Evolutionary conservation across 1,140 invertebrate genomes (phyloP), one percentile per base, ranked within the genome.

Genomic region (Drosophila pseudoobscura): DNA sequence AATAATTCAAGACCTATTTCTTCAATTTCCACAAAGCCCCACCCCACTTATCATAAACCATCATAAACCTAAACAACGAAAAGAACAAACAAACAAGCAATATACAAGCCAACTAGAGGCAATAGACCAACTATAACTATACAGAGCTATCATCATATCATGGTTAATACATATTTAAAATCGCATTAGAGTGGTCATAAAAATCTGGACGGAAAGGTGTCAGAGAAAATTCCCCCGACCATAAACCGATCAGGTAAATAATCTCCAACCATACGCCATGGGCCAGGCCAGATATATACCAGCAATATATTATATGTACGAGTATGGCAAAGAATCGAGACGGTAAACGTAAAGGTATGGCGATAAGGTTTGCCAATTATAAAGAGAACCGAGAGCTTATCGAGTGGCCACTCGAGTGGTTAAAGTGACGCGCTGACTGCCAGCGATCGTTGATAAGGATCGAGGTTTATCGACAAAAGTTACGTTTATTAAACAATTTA

Each of bases 401-500:
- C 64, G 50, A 78, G 43, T 51, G 51, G 24, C 54, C 53, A 49
- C 53, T 80, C 57, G 70, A 83, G 79, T 83, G 69, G n/a, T 11
- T 69, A 39, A 68, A 56, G 35, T 60, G 62, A 61, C 52, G 64
- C 54, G 68, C 47, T 77, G 78, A 60, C 68, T 71, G 55, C 57
- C 35, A 56, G 11, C 39, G 11, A 57, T 41, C 26, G 24, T 11
- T 44, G 78, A 76, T 80, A 56, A 29, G 31, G 46, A 82, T 82
- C 69, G 20, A 35, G 60, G 41, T 43, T 47, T 41, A 74, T 75
- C 71, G 56, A 73, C 57, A 31, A 49, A 45, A 59, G 63, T 60
- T 69, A 69, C 74, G 74, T 83, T 82, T 83, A 75, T 71, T 78
- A 78, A 82, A 78, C 79, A 62, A 78, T 78, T 78, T 65, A 60